Conservation (phyloP, 2,113 vertebrate species). For the Lonchura striata region DNA sequence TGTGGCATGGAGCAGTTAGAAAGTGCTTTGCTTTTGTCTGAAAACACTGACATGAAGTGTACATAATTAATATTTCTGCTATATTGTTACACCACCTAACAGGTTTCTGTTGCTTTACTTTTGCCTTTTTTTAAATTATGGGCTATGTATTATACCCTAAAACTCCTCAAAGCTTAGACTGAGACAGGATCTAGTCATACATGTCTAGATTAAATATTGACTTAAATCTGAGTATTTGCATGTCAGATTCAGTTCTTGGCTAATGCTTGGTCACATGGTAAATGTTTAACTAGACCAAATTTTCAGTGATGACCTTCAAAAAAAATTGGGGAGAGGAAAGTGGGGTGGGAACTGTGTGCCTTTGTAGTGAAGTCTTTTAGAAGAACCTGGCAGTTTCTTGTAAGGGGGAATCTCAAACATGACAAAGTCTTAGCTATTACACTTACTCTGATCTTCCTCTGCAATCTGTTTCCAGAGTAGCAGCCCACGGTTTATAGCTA, state of each 20-base stretch:
- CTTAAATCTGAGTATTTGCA: neutral
- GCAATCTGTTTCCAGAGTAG: constrained; percentile 73
- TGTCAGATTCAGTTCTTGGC: neutral
- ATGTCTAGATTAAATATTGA: neutral
- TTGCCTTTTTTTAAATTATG: neutral
- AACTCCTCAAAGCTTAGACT: neutral
- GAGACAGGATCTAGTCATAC: neutral
- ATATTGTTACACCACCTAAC: neutral
- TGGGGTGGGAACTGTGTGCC: neutral
- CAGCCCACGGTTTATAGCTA: constrained; percentile 80
- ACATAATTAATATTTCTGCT: neutral
- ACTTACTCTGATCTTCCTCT: neutral
- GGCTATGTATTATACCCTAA: neutral
- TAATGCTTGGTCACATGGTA: neutral
- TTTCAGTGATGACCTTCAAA: neutral
- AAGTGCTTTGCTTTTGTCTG: neutral
- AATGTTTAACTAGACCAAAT: neutral
- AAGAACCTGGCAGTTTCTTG: neutral
- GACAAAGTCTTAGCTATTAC: neutral
- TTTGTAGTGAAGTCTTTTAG: neutral
- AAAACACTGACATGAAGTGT: neutral
- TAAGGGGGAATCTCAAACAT: neutral
- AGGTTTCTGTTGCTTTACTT: neutral
- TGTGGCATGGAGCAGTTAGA: neutral
- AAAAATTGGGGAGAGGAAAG: neutral